A percentile compares a stretch with the other conserved stretches of the same genome.
phyloP scores from a whole-genome alignment of 2,888 invertebrate species.

The Lordiphosa fenestrarum region DNA sequence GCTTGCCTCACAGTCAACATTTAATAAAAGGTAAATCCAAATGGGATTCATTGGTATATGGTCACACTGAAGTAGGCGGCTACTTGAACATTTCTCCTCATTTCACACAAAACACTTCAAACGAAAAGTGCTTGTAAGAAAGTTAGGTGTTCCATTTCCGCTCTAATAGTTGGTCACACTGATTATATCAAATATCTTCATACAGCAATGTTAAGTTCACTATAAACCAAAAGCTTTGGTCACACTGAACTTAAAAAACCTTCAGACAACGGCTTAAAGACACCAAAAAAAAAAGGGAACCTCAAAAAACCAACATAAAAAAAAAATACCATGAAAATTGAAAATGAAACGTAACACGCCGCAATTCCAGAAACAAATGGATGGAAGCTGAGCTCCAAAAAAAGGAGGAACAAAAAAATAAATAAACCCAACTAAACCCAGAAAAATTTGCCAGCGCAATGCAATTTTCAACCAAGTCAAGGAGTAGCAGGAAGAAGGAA shows the following conservation, averaged over 20 bases:
- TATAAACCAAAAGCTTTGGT: not conserved
- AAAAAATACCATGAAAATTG: slow-evolving; percentile 64
- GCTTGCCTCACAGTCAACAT: too few species aligned
- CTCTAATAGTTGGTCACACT: slow-evolving; percentile 9
- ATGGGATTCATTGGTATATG: not conserved
- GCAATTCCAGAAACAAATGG: slow-evolving; percentile 63
- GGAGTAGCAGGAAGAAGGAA: slow-evolving; percentile 6
- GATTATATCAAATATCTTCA: not conserved
- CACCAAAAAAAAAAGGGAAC: not conserved
- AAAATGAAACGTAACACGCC: slow-evolving; percentile 64
- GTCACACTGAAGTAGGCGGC: not conserved
- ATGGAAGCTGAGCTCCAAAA: slow-evolving; percentile 33
- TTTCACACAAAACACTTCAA: not conserved
- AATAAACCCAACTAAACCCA: slow-evolving; percentile 8
- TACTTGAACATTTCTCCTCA: not conserved
- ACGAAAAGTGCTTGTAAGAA: not conserved
- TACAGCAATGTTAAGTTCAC: too few species aligned
- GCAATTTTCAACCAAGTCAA: slow-evolving; percentile 43
- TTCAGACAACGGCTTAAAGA: not conserved
- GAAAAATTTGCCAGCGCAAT: slow-evolving; percentile 26
- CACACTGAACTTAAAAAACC: not conserved
- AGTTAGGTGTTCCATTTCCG: not conserved
- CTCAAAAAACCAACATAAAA: slow-evolving; percentile 13
- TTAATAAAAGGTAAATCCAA: too few species aligned
- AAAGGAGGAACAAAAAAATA: slow-evolving; percentile 6